Base-by-base conservation (phyloP, 2,113 vertebrate species). In the Calidris pugnax region DNA sequence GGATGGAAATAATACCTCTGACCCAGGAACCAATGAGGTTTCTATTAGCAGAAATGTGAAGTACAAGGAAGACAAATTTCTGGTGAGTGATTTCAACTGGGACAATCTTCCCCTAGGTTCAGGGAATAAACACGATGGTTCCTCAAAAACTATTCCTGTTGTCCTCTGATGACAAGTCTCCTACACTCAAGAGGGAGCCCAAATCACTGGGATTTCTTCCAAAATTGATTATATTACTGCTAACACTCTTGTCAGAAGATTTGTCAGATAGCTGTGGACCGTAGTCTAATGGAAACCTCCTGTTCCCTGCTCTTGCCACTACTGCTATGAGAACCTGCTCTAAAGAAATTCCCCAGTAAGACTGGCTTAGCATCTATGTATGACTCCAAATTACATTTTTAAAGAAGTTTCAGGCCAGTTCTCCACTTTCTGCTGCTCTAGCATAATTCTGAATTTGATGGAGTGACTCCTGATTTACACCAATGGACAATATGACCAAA, bases 401-500 rank as follows among this genome's bases (percentile, higher is more conserved):
- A 3, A 68, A 74, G 35, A 23, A 16, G n/a, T 59, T 90, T 55
- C 41, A 59, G 51, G n/a, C 17, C 8, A 0, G 20, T 47, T 74
- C 66, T 43, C 28, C 35, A 21, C 28, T 91, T 74, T 18, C 19
- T 14, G 14, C 30, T 30, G 10, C 15, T 53, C 28, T 14, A 20
- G 20, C n/a, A 32, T 19, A 7, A 5, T 19, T 27, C 41, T 84
- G 82, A 48, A 43, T 30, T 12, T 15, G 82, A 66, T 4, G 6
- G 67, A 87, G 28, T 7, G 6, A 5, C 53, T 76, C 33, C 45
- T 7, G 57, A 33, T 39, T 71, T n/a, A 71, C 20, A 16, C 2
- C 73, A n/a, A 1, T 0, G 4, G 43, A 17, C 37, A 39, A 6
- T 1, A 6, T 0, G 4, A 55, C 47, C 62, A 22, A 71, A 82